phyloP scores from a whole-genome alignment of 2,888 invertebrate genomes.

The Hirtodrosophila cameraria region DNA sequence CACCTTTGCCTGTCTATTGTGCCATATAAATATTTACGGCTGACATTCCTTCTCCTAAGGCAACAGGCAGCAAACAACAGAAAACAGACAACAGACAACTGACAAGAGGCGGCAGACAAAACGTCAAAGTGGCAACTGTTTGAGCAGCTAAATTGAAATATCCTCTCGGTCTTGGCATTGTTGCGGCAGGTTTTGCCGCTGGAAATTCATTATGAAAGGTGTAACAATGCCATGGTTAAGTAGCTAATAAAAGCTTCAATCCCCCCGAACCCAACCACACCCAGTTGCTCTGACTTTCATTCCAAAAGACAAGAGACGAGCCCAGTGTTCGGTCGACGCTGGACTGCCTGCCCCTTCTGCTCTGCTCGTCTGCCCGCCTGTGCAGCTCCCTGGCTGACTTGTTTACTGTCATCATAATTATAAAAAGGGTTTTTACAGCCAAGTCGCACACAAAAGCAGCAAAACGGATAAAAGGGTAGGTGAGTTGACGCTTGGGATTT shows the following conservation, averaged over 20 bases:
- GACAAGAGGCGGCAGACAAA: conserved; percentile 45
- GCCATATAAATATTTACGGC: conserved; percentile 75
- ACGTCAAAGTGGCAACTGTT: conserved; percentile 78
- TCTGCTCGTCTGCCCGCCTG: no score
- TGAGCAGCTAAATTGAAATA: conserved; percentile 78
- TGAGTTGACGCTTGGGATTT: conserved; percentile 54
- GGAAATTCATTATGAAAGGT: conserved; percentile 70
- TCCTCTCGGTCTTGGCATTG: conserved; percentile 70
- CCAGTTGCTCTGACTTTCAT: conserved; percentile 4
- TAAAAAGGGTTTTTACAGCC: conserved; percentile 74
- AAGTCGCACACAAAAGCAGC: conserved; percentile 43
- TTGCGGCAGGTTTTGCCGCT: conserved; percentile 53
- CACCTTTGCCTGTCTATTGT: conserved; percentile 66
- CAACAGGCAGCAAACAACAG: conserved; percentile 50
- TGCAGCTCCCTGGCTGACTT: conserved; percentile 49
- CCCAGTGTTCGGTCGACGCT: conserved; percentile 6
- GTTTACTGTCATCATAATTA: conserved; percentile 79
- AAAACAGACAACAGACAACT: conserved; percentile 23
- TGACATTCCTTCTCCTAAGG: conserved; percentile 60
- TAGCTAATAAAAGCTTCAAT: conserved; percentile 77
- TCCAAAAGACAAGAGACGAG: conserved; percentile 44
- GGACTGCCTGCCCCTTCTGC: neutral
- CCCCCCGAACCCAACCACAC: conserved; percentile 45
- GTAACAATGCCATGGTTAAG: conserved; percentile 73
- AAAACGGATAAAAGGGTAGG: conserved; percentile 61